Conservation (phyloP, 1,140 invertebrate genomes). For the Aplysia californica region DNA sequence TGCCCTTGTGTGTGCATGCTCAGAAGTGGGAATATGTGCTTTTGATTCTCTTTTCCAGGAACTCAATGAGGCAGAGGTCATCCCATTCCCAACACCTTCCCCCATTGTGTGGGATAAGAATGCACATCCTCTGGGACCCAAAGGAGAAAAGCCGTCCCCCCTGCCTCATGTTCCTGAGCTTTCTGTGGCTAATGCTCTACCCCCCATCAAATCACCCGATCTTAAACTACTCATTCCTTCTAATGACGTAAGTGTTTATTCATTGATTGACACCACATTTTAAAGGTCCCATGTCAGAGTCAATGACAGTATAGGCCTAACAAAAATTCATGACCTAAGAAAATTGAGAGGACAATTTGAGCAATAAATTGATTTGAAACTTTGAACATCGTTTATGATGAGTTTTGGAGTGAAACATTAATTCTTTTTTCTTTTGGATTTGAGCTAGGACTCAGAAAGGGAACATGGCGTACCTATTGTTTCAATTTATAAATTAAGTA, state of each 20-base stretch:
- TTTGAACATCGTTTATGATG: background rate
- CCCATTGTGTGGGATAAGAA: background rate
- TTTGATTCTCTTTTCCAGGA: constrained; percentile 25
- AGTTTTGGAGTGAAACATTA: background rate
- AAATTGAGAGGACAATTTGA: background rate
- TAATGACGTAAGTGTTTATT: constrained; percentile 9
- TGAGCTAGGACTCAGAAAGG: too few species aligned
- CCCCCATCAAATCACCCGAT: background rate
- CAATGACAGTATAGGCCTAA: background rate
- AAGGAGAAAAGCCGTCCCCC: background rate
- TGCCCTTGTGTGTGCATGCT: too few species aligned
- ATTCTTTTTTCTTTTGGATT: too few species aligned
- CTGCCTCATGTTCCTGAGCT: background rate
- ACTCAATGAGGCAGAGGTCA: constrained; percentile 32
- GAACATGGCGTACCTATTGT: too few species aligned
- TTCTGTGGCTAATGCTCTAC: background rate
- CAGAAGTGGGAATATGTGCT: too few species aligned
- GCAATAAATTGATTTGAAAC: background rate
- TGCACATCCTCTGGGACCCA: background rate
- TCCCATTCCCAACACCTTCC: constrained; percentile 16
- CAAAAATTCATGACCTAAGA: background rate
- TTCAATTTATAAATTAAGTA: too few species aligned
- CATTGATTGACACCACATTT: background rate
- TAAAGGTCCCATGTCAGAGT: background rate
- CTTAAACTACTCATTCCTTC: constrained; percentile 1